Evolutionary conservation across 2,113 vertebrate species (phyloP), one percentile per base, ranked within the genome.

Genomic region (Cepphus grylle): DNA sequence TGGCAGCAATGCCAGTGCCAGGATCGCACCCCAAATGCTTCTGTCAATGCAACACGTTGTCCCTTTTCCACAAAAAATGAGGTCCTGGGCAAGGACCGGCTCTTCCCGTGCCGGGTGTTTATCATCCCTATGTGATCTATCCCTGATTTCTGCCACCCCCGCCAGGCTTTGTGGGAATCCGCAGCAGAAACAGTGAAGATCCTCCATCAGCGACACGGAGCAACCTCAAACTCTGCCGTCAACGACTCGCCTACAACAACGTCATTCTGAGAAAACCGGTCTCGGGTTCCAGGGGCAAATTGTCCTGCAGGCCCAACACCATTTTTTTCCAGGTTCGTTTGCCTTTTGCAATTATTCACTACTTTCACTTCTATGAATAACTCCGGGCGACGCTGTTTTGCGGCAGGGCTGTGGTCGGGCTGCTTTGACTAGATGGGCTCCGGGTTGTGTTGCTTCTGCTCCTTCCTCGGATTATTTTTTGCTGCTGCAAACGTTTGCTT

Each of bases 301-400:
- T 56, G 27, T 32, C 59, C 83, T 25, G 6, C 38, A 12, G 32
- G 29, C 21, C 43, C 2, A 0, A 0, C 58, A 36, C 14, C 9
- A 2, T 36, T 65, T 62, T 58, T 32, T n/a, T 50, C 80, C 76
- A 23, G 56, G 12, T 36, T 53, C 14, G 7, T 59, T 55, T 42
- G 34, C 25, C 50, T 81, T 80, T 69, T 45, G 63, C n/a, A 27
- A 3, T 74, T n/a, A 15, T 81, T 72, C 77, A 38, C 36, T 25
- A 1, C 63, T 80, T 65, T 63, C 45, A 56, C n/a, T n/a, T 53
- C 59, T 8, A 11, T 3, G 72, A 78, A 22, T 4, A 56, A 29
- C 29, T 29, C 63, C 0, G 0, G 34, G 56, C 2, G 2, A 38
- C 43, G 83, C 4, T 15, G 2, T 19, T 63, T 62, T 8, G 1